A percentile compares a stretch with the other conserved stretches of the same genome.
Conservation (phyloP, 1,140 invertebrate species). For the Sminthurides bifidus region DNA sequence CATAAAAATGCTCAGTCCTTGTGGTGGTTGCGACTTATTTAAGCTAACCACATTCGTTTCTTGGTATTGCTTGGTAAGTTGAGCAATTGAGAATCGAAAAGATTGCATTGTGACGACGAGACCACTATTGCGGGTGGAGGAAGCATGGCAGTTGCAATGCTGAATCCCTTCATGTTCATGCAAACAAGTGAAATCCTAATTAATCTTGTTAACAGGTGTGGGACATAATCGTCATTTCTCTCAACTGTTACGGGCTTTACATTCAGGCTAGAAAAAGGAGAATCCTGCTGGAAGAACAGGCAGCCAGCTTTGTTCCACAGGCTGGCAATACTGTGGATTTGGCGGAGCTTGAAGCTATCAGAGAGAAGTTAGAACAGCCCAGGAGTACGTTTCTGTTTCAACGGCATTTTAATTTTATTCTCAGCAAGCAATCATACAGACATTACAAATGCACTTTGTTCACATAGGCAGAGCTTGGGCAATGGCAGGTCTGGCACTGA, state of each 20-base stretch:
- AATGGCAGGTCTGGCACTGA: not conserved
- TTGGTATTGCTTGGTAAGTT: constrained; percentile 4
- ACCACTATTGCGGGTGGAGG: not conserved
- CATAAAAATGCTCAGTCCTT: not conserved
- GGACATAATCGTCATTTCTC: not conserved
- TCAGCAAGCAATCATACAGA: not conserved
- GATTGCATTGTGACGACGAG: not conserved
- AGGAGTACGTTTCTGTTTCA: not conserved
- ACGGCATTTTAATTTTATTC: not conserved
- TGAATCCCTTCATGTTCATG: not conserved
- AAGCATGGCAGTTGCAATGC: not conserved
- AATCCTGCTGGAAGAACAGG: not conserved
- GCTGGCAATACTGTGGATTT: constrained; percentile 1
- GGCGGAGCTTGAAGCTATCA: not conserved
- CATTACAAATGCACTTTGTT: not conserved
- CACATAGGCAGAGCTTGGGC: not conserved
- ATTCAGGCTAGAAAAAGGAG: not conserved
- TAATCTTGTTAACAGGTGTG: constrained; percentile 2
- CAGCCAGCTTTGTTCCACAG: not conserved
- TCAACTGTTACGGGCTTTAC: not conserved
- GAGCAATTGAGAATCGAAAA: not conserved
- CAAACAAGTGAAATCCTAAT: too few species aligned
- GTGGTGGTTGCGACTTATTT: not conserved
- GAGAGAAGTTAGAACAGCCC: not conserved
- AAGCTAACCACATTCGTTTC: not conserved